Percentiles rank a stretch among this genome's conserved stretches.
Evolutionary conservation across 2,888 invertebrate genomes (phyloP).

Genomic region (Amblyjoppa proteus): DNA sequence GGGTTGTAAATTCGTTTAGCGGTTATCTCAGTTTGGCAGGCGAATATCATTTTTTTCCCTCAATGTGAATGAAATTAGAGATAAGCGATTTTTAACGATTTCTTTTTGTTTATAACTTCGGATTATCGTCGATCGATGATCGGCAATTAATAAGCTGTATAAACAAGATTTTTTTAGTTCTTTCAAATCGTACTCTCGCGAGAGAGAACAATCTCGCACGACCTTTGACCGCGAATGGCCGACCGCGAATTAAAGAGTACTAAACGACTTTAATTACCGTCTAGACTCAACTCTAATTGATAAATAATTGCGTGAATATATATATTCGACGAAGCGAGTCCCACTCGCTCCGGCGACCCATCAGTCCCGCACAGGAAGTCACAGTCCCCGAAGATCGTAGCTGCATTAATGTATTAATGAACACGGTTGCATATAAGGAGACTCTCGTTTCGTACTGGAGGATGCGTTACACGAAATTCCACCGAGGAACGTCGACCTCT

Average conservation of each 20-base stretch:
- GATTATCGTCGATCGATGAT: no score
- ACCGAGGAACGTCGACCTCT: conserved; percentile 46
- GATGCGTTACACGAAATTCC: conserved; percentile 37
- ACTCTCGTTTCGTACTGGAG: conserved; percentile 11
- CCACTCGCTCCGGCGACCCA: conserved; percentile 53
- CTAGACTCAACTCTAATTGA: conserved; percentile 70
- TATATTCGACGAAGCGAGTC: conserved; percentile 55
- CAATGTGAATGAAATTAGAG: not conserved
- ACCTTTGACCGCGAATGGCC: conserved; percentile 63
- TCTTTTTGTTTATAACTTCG: not conserved
- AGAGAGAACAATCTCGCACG: conserved; percentile 30
- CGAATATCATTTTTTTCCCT: no score
- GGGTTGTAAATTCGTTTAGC: no score
- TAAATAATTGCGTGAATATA: conserved; percentile 68
- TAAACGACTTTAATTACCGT: conserved; percentile 70
- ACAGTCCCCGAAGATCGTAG: conserved; percentile 50
- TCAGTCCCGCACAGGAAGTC: conserved; percentile 52
- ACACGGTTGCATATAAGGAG: conserved; percentile 38
- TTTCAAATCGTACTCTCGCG: not conserved
- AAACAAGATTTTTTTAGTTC: not conserved
- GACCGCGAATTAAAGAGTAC: conserved; percentile 58
- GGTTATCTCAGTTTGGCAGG: no score
- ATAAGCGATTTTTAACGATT: conserved; percentile 41
- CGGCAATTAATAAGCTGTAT: not conserved
- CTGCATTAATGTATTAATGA: conserved; percentile 29